phyloP scores from a whole-genome alignment of 2,797 vertebrate species.

The Eulemur mongoz region DNA sequence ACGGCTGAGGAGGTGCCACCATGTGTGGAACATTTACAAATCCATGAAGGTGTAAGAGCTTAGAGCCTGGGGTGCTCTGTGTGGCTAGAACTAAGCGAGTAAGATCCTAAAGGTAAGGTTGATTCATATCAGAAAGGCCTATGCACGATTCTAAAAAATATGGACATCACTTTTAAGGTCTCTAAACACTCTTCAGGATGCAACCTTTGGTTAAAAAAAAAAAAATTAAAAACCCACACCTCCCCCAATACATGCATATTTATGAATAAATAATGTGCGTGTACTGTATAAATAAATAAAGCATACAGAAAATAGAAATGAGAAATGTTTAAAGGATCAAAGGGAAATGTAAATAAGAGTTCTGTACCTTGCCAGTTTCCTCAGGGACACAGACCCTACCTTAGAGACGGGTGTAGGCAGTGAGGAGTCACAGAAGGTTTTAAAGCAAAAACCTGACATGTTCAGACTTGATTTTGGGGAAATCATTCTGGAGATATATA shows the following conservation, averaged over 20 bases:
- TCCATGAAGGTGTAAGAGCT: not conserved
- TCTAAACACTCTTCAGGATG: not conserved
- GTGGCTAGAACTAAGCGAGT: not conserved
- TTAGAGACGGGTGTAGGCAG: not conserved
- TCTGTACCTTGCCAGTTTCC: not conserved
- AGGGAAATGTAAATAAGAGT: not conserved
- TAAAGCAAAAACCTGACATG: not conserved
- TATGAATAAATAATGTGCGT: not conserved
- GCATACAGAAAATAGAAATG: not conserved
- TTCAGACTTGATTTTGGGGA: not conserved
- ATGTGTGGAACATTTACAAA: not conserved
- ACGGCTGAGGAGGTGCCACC: not conserved
- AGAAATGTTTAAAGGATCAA: not conserved
- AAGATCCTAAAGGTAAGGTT: not conserved
- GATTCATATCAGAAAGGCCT: not conserved
- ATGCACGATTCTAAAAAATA: not conserved
- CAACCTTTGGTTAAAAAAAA: not conserved
- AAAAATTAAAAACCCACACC: not conserved
- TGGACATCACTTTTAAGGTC: not conserved
- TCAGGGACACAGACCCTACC: fast-evolving
- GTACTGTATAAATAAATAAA: not conserved
- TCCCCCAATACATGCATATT: not conserved
- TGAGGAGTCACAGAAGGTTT: not conserved
- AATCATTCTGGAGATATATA: not conserved
- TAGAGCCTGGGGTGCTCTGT: not conserved